Evolutionary conservation across 1,140 invertebrate species (phyloP), one percentile per base, ranked within the genome.

Genomic region (Penaeus chinensis): DNA sequence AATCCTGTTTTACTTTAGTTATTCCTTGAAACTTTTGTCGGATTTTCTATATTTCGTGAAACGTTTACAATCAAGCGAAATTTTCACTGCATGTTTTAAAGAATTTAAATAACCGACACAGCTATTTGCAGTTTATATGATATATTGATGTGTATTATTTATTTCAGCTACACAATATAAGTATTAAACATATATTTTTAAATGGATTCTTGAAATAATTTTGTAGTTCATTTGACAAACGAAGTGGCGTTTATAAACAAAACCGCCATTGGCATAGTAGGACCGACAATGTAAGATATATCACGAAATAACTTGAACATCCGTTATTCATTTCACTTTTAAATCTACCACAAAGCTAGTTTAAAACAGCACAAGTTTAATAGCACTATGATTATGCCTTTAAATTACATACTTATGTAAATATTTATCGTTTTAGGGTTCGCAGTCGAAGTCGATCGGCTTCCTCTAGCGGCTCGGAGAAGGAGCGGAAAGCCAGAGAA

Each of bases 391-490:
- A n/a, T 42, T 3, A 77, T 77, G 0, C 10, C 47, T 13, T 0
- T 13, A 54, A 54, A 54, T 16, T 16, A 54, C 54, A 16, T 54
- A 0, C 16, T 54, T 16, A 54, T 54, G 5, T 16, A 13, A 54
- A 54, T 54, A 54, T 54, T 16, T 0, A 0, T 16, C 54, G 7
- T 79, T 69, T 19, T 54, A 86, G 84, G 84, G 84, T 86, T 80
- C 76, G 84, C 18, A 86, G 84, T 60, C 84, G 84, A 5, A 86
- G 84, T 79, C 84, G 77, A 24, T 86, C 84, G 42, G 84, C 77
- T 1, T 86, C 84, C 42, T 80, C 84, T 13, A 86, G 77, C 32
- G 84, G 63, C 20, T 80, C 84, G 5, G 84, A 86, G 37, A 86
- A 86, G 71, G 77, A 79, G 63, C 79, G 84, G 63, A 86, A 86